Conservation (phyloP, 35 echinoderm and acorn worm species). For the Patiria miniata region DNA sequence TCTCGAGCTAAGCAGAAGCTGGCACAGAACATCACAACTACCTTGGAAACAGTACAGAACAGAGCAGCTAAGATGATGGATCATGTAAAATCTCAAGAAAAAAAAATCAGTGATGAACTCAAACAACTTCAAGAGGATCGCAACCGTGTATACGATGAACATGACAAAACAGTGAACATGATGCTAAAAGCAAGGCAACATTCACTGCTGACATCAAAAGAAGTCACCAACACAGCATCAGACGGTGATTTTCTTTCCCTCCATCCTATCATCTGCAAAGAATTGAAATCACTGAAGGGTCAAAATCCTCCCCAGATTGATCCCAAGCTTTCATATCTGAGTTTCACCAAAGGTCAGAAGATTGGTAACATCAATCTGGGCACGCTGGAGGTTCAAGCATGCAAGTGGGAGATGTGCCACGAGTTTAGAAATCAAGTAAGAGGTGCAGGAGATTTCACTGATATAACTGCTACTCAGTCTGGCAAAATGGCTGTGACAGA, state of each 20-base stretch:
- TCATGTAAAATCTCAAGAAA: background rate
- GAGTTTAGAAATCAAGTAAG: too few species aligned
- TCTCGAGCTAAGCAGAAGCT: background rate
- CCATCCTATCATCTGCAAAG: background rate
- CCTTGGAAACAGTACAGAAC: background rate
- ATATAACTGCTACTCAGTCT: too few species aligned
- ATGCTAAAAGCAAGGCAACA: background rate
- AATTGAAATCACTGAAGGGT: background rate
- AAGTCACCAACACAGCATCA: background rate
- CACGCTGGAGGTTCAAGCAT: too few species aligned
- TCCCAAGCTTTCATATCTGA: too few species aligned
- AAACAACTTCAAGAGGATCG: background rate
- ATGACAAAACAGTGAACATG: background rate
- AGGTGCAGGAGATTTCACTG: too few species aligned
- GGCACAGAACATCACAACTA: background rate
- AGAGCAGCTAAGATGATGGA: background rate
- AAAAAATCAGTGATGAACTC: background rate
- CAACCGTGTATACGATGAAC: background rate
- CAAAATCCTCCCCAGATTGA: too few species aligned
- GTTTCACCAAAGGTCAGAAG: too few species aligned
- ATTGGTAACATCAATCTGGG: too few species aligned
- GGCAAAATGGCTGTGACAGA: too few species aligned
- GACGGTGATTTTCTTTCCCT: background rate
- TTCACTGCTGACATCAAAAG: background rate
- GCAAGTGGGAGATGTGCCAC: too few species aligned